phyloP scores from a whole-genome alignment of 2,797 vertebrate species.

The Gadopsis bispinosus region DNA sequence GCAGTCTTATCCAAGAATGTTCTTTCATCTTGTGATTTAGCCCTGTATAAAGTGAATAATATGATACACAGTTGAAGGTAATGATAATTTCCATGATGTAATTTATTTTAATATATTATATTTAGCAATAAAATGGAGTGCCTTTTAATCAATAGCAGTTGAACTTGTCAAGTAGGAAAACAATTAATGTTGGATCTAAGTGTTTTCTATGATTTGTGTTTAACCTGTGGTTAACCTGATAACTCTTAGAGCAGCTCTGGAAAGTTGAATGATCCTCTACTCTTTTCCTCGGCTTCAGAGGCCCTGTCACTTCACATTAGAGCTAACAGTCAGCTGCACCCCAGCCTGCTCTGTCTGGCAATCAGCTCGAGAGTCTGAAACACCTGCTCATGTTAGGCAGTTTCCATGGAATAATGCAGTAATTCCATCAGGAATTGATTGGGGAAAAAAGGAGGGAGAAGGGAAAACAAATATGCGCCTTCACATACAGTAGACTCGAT shows the following conservation, averaged over 20 bases:
- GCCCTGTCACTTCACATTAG: slow-evolving; percentile 79
- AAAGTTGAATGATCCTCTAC: slow-evolving; percentile 62
- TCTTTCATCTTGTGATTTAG: slow-evolving; percentile 40
- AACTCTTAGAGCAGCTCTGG: slow-evolving; percentile 62
- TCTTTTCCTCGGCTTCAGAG: slow-evolving; percentile 67
- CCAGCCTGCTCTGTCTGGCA: slow-evolving; percentile 76
- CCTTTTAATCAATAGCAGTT: slow-evolving; percentile 29
- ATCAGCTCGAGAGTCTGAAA: slow-evolving; percentile 79
- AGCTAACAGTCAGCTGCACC: slow-evolving; percentile 78
- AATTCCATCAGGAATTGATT: slow-evolving; percentile 86
- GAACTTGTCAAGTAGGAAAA: slow-evolving; percentile 59
- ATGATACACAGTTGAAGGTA: slow-evolving; percentile 4
- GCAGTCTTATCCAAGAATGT: slow-evolving; percentile 22
- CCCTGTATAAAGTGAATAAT: background rate
- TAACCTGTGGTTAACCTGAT: slow-evolving; percentile 78
- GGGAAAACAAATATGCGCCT: slow-evolving; percentile 77
- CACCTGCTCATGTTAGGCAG: slow-evolving; percentile 82
- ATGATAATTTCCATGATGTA: background rate
- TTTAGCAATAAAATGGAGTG: slow-evolving; percentile 5
- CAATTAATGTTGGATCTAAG: slow-evolving; percentile 51
- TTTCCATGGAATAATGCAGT: slow-evolving; percentile 85
- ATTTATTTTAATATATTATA: background rate
- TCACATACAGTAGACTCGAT: slow-evolving; percentile 76
- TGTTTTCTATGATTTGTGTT: slow-evolving; percentile 62
- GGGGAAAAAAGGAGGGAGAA: slow-evolving; percentile 41